These are phyloP conservation scores for Euglossa dilemma DNA, from an alignment of 1,140 invertebrate genomes.

Conservation along the genomic window DNA sequence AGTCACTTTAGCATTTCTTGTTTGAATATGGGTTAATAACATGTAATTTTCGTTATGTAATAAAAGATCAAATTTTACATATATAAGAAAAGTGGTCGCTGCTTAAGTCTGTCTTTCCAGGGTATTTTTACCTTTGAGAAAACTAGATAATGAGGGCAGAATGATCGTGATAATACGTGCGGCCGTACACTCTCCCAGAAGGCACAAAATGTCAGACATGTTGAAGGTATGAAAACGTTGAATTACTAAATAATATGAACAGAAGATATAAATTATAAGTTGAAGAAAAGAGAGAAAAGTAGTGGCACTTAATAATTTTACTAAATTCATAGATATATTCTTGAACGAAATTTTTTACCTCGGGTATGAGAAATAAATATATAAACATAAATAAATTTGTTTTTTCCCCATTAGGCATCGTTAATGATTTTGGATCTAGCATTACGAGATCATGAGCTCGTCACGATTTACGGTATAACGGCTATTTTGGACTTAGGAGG, in stretches of 20 bases:
- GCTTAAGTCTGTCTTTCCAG: slow-evolving; percentile 63
- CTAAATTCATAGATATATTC: not conserved
- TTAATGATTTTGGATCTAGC: slow-evolving; percentile 85
- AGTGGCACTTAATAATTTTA: not conserved
- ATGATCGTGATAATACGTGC: slow-evolving; percentile 84
- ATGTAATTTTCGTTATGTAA: not conserved
- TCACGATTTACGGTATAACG: slow-evolving; percentile 84
- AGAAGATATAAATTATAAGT: not conserved
- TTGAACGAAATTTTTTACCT: not conserved
- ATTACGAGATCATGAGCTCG: slow-evolving; percentile 80
- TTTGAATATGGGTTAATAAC: not conserved
- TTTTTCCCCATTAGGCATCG: slow-evolving; percentile 73
- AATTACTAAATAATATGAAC: not conserved
- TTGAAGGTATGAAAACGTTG: slow-evolving; percentile 82
- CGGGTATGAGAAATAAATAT: not conserved
- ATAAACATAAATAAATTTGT: not conserved
- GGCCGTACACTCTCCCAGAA: slow-evolving; percentile 83
- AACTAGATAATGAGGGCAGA: slow-evolving; percentile 81
- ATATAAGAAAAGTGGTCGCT: not conserved
- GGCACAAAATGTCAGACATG: slow-evolving; percentile 83
- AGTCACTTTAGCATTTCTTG: not conserved
- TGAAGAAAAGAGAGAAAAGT: not conserved
- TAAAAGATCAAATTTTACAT: fast-evolving
- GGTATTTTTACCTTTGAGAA: slow-evolving; percentile 84
- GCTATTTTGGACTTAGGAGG: slow-evolving; percentile 85